Evolutionary conservation across 2,888 invertebrate species (phyloP), one percentile per base, ranked within the genome.

Genomic region (Lithophane semibrunnea): DNA sequence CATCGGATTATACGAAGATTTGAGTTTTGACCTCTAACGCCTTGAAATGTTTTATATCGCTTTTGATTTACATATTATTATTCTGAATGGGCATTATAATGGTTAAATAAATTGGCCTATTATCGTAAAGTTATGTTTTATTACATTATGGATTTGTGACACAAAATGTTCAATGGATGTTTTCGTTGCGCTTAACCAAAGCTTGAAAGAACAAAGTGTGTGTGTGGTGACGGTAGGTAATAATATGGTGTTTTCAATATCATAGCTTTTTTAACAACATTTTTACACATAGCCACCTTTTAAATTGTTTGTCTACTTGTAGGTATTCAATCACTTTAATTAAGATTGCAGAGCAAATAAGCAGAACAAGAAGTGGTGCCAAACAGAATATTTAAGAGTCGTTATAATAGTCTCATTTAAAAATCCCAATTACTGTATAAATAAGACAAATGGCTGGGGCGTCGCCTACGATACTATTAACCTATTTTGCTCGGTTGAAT

Each of bases 1-100:
- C 79, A 82, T 88, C 80, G 73, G 77, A 87, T 85, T 83, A 83
- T 75, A 74, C 68, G 68, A 73, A 82, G 79, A 75, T 82, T 82
- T 75, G 52, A 61, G 78, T 66, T 80, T 80, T 75, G 78, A 76
- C 77, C 77, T 76, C 79, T 77, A 68, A 79, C 73, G 65, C 73
- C 75, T 74, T 79, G 69, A 77, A 75, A 75, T 75, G 75, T 80
- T 80, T 77, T 82, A 79, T 71, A 73, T 81, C 16, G 68, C 24
- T 58, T 79, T 66, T 78, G 68, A 83, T 85, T 86, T 76, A 78
- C 75, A 76, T 78, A 80, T n/a, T n/a, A n/a, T n/a, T n/a, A n/a
- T 79, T 69, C 60, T 64, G 56, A 70, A 71, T 73, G 44, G 54
- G 24, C 29, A 52, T 56, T 63, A 56, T 37, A 65, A 18, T 73